Percentiles rank a stretch among this genome's conserved stretches.
Conservation (phyloP, 2,113 vertebrate genomes). For the Hassar affinis region DNA sequence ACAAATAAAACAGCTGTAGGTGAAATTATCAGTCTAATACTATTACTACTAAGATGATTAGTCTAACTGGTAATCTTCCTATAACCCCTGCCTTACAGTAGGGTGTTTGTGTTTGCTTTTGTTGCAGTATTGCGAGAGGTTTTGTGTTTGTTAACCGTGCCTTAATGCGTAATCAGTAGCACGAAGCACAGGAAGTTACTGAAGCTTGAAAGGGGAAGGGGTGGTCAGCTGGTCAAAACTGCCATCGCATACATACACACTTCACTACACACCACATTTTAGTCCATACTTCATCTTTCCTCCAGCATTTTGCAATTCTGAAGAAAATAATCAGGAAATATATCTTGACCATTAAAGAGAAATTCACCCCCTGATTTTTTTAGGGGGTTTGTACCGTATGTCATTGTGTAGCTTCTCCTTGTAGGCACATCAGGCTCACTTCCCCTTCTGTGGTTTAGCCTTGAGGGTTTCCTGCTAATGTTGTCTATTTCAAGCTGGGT, state of each 20-base stretch:
- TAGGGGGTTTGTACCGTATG: background rate
- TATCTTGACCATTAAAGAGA: too few relatives aligned
- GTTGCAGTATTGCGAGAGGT: background rate
- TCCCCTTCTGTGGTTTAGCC: constrained; percentile 29
- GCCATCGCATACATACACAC: background rate
- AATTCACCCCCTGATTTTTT: background rate
- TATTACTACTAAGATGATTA: background rate
- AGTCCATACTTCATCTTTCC: background rate
- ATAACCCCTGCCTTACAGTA: background rate
- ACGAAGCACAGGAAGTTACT: constrained; percentile 33
- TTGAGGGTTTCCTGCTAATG: constrained; percentile 45
- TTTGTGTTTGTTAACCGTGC: background rate
- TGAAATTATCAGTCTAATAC: background rate
- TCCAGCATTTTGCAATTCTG: background rate
- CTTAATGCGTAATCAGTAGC: background rate
- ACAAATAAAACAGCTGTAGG: background rate
- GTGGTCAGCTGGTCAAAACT: background rate
- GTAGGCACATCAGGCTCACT: constrained; percentile 12
- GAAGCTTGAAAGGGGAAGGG: background rate
- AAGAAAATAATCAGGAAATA: background rate
- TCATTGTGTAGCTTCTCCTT: background rate
- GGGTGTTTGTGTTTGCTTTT: background rate
- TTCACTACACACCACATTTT: background rate
- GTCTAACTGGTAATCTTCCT: background rate
- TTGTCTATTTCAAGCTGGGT: constrained; percentile 14